Base-by-base conservation (phyloP, 2,113 vertebrate species). In the Rhinichthys klamathensis region DNA sequence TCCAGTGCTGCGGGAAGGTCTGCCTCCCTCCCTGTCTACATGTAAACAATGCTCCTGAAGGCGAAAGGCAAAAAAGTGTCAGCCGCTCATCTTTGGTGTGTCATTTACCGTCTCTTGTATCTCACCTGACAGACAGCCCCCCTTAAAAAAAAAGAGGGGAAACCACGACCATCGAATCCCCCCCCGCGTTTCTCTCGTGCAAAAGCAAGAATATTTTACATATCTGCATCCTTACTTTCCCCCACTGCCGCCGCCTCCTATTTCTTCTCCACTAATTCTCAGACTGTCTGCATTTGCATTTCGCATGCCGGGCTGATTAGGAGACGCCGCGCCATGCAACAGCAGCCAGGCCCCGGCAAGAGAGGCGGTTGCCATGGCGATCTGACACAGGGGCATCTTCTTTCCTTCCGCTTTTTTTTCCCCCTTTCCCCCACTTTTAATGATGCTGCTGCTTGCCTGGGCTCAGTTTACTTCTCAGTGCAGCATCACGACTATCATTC, bases 191-290 rank as follows among this genome's bases (percentile, higher is more conserved):
- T 94, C 95, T 94, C 91, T 93, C 91, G 91, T 93, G 95, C 94
- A 93, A 94, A 94, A 92, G 6, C 96, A 98, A 99, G 97, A 99
- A 99, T 99, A 98, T 99, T 99, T 99, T 97, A 99, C 97, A 94
- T 96, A 96, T 96, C 97, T 96, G 95, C 97, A 96, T 96, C 96
- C 95, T 95, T 82, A 84, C 61, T 56, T 54, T 54, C 81, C 67
- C 58, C 32, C 63, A n/a, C 63, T 12, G 30, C 79, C 74, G 77
- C 72, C 77, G 8, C 75, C 49, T 94, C 94, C 93, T 96, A 94
- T 96, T 96, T 97, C 96, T 95, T 96, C 95, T 95, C 95, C 96
- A 97, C 97, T 99, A 97, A 99, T 98, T 99, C 97, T 97, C 97
- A 96, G 96, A 96, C 96, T 96, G 95, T 96, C 96, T 97, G 94